Evolutionary conservation across 2,797 vertebrate genomes (phyloP).

Genomic region (Catostomus latipinnis): DNA sequence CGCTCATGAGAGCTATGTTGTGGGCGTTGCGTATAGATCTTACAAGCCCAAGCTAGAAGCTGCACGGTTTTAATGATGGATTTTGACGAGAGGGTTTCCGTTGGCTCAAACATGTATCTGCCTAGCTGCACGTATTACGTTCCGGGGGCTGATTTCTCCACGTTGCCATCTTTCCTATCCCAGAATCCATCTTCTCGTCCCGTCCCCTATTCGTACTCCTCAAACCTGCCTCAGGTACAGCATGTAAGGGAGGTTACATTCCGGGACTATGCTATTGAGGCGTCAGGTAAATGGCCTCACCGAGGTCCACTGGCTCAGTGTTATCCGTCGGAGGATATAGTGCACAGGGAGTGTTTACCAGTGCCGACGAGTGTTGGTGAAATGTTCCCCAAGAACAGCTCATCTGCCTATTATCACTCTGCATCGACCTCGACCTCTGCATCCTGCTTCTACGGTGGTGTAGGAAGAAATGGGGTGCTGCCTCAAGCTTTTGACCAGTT

Average conservation of each 20-base stretch:
- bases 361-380: slow-evolving; percentile 86
- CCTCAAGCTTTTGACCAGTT: slow-evolving; percentile 98
- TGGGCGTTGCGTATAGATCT: slow-evolving; percentile 86
- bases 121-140: slow-evolving; percentile 99
- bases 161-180: slow-evolving; percentile 95
- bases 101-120: slow-evolving; percentile 97
- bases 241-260: slow-evolving; percentile 96
- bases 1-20: slow-evolving; percentile 93
- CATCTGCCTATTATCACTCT: slow-evolving; percentile 81
- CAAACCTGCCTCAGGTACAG: slow-evolving; percentile 94
- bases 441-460: slow-evolving; percentile 88
- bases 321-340: slow-evolving; percentile 90
- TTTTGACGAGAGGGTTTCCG: slow-evolving; percentile 98
- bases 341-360: slow-evolving; percentile 93
- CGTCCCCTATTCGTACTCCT: slow-evolving; percentile 93
- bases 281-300: slow-evolving; percentile 94
- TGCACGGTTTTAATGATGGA: slow-evolving; percentile 86
- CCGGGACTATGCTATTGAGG: slow-evolving; percentile 96
- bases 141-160: slow-evolving; percentile 94
- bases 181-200: slow-evolving; percentile 94
- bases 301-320: slow-evolving; percentile 90
- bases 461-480: slow-evolving; percentile 93
- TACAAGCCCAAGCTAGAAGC: slow-evolving; percentile 85
- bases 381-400: slow-evolving; percentile 88
- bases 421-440: slow-evolving; percentile 79